Percentiles rank a stretch among this genome's conserved stretches.
Conservation (phyloP, 53 echinoderm and acorn worm genomes). For the Holothuria scabra region DNA sequence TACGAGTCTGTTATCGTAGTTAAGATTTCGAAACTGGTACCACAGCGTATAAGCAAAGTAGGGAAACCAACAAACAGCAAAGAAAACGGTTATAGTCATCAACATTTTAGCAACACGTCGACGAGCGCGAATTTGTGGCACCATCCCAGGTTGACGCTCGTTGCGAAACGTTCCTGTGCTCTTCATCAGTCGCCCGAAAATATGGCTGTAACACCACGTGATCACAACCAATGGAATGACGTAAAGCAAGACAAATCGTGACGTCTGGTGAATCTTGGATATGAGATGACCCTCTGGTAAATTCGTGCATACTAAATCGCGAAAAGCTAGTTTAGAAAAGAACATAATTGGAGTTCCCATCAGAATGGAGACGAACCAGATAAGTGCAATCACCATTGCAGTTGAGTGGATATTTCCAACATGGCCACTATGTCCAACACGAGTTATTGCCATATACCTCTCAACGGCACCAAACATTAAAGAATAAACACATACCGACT, state of each 20-base stretch:
- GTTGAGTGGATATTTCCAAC: constrained; percentile 60
- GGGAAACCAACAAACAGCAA: constrained; percentile 68
- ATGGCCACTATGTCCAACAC: constrained; percentile 57
- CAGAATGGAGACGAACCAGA: constrained; percentile 73
- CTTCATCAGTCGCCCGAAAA: constrained; percentile 57
- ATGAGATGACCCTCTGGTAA: constrained; percentile 26
- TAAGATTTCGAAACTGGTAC: constrained; percentile 50
- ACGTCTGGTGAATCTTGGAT: constrained; percentile 52
- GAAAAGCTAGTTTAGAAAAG: constrained; percentile 16
- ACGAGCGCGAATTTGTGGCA: constrained; percentile 69
- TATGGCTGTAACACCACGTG: constrained; percentile 64
- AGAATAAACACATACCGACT: constrained; percentile 80
- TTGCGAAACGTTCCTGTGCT: constrained; percentile 63
- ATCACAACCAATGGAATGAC: constrained; percentile 63
- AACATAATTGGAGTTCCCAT: constrained; percentile 70
- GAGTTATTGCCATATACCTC: constrained; percentile 78
- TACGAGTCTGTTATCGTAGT: not conserved
- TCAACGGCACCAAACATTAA: constrained; percentile 75
- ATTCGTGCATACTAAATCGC: constrained; percentile 19
- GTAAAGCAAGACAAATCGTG: constrained; percentile 63
- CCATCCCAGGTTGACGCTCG: constrained; percentile 69
- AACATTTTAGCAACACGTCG: constrained; percentile 68
- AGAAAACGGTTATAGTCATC: constrained; percentile 65
- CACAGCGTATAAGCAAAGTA: constrained; percentile 61
- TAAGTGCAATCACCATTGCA: constrained; percentile 53